Conservation (phyloP, 2,888 invertebrate species). For the Amiota minor region DNA sequence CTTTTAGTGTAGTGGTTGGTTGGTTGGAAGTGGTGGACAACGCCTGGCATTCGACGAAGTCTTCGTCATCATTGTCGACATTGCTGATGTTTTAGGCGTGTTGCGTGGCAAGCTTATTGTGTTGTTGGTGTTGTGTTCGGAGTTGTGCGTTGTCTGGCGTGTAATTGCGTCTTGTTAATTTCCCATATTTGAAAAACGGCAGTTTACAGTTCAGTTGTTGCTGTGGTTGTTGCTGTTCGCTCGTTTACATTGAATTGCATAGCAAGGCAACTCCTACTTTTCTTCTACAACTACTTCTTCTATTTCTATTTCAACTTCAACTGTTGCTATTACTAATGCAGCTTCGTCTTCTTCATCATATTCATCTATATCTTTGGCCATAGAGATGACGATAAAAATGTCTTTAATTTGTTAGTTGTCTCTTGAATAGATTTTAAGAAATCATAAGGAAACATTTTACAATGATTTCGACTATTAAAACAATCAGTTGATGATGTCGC, state of each 20-base stretch:
- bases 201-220: constrained; percentile 57
- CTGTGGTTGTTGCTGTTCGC: neutral
- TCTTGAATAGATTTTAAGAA: constrained; percentile 58
- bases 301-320: too few relatives aligned
- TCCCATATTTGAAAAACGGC: constrained; percentile 67
- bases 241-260: neutral
- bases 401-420: constrained; percentile 66
- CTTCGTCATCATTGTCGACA: constrained; percentile 17
- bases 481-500: constrained; percentile 44
- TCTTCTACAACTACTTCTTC: neutral
- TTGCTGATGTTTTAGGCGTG: constrained; percentile 52
- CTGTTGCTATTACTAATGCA: neutral
- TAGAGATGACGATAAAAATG: constrained; percentile 49
- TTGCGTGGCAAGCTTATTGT: constrained; percentile 58
- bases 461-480: constrained; percentile 47
- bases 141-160: constrained; percentile 50
- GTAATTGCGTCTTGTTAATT: constrained; percentile 69
- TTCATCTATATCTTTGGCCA: neutral
- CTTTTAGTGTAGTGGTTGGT: too few relatives aligned
- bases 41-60: constrained; percentile 30
- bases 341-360: constrained; percentile 10
- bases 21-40: constrained; percentile 22
- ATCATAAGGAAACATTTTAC: constrained; percentile 54
- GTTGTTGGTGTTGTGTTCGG: neutral
- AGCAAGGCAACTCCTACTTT: neutral